Conservation (phyloP, 2,113 vertebrate genomes). For the Pantherophis guttatus region DNA sequence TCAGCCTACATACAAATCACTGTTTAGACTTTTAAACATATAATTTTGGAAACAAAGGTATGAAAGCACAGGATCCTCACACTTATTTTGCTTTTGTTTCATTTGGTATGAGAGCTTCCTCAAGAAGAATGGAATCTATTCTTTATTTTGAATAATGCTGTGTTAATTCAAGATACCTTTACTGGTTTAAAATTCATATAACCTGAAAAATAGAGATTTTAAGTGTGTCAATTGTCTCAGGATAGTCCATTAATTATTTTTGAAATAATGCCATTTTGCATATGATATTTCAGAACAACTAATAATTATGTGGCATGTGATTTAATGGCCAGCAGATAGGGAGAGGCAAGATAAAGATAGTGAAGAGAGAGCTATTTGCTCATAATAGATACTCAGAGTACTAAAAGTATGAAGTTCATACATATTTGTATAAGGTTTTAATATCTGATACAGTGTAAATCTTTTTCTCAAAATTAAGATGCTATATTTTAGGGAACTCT, state of each 20-base stretch:
- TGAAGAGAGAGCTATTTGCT: neutral
- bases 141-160: neutral
- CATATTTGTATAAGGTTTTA: neutral
- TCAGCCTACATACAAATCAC: neutral
- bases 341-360: neutral
- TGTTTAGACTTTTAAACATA: neutral
- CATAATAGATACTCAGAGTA: neutral
- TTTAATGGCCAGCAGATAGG: neutral
- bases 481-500: constrained; percentile 32
- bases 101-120: neutral
- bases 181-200: constrained; percentile 7
- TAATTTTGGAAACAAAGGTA: neutral
- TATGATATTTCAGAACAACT: neutral
- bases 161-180: neutral
- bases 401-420: neutral
- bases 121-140: neutral
- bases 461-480: constrained; percentile 3
- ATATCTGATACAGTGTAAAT: neutral
- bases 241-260: neutral
- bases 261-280: neutral
- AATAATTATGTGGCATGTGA: neutral
- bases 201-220: accelerated
- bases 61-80: neutral
- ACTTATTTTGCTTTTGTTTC: neutral
- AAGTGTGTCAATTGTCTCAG: neutral